Evolutionary conservation across 1,140 invertebrate genomes (phyloP), one percentile per base, ranked within the genome.

Genomic region (Drosophila biarmipes): DNA sequence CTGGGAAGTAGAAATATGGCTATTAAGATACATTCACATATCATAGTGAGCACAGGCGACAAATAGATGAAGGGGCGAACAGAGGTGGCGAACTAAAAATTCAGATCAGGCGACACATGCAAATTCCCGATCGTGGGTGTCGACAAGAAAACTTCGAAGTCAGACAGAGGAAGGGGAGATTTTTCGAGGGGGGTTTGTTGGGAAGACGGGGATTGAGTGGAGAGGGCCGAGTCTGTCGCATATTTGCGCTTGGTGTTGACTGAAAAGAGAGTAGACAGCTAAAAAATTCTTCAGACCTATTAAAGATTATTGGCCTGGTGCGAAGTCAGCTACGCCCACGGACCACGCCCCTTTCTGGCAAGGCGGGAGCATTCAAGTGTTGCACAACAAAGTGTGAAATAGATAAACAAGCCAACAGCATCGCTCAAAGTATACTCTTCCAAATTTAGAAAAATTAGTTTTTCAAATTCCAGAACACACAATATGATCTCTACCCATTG

Each of bases 281-380:
- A 48, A 43, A 43, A 51, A 61, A 49, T 72, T 73, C 59, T 56
- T 15, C 17, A 46, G 75, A 79, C 72, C 76, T 64, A 84, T 84
- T 84, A 76, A 62, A 64, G 66, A 63, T 85, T 78, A 84, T 84
- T 84, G 80, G 80, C 76, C 59, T 62, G 76, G 80, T 85, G 77
- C 71, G 59, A 74, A 74, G 59, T 51, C 45, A 40, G 54, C 66
- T 59, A 72, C 80, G 54, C 71, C 55, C 57, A 73, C 80, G 37
- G 24, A 29, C n/a, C 66, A 80, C 58, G 64, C 55, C 56, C 42
- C 31, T 21, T 40, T 42, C 27, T 34, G 27, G 21, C 27, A 73
- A 24, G 37, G 24, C 27, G 73, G 55, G 29, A 58, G 37, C 34
- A 34, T 31, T 52, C n/a, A 63, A 77, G 37, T 75, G 57, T 81